phyloP scores from a whole-genome alignment of 2,888 invertebrate species.

The Drepanosiphum platanoidis region DNA sequence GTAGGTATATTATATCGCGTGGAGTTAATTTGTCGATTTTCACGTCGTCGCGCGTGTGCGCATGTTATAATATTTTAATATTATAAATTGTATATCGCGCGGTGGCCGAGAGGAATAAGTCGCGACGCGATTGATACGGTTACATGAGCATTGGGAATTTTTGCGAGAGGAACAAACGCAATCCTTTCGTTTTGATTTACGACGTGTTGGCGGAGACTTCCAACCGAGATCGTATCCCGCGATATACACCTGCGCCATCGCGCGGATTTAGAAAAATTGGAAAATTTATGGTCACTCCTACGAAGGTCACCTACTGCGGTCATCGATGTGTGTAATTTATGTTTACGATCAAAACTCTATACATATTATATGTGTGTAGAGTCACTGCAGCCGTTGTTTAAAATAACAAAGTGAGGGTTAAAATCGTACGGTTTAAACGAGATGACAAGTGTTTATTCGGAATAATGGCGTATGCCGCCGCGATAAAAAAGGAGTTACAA shows the following conservation, averaged over 20 bases:
- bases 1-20: background rate
- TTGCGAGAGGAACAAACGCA: background rate
- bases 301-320: conserved; percentile 45
- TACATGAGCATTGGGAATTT: background rate
- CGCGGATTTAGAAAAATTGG: conserved; percentile 19
- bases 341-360: background rate
- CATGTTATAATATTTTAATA: no score
- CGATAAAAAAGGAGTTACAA: no score
- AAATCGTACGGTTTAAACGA: background rate
- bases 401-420: no score
- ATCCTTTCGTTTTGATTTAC: conserved; percentile 15
- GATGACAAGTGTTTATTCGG: background rate
- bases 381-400: background rate
- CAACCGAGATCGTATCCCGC: conserved; percentile 18
- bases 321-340: conserved; percentile 27
- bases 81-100: background rate
- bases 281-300: conserved; percentile 14
- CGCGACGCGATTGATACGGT: background rate
- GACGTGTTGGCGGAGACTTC: conserved; percentile 4
- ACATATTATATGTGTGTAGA: background rate
- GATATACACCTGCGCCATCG: no score
- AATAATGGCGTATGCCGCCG: background rate
- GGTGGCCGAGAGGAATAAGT: background rate
- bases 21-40: background rate
- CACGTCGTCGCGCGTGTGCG: background rate